Conservation (phyloP, 35 echinoderm and acorn worm species). For the Apostichopus parvimensis region DNA sequence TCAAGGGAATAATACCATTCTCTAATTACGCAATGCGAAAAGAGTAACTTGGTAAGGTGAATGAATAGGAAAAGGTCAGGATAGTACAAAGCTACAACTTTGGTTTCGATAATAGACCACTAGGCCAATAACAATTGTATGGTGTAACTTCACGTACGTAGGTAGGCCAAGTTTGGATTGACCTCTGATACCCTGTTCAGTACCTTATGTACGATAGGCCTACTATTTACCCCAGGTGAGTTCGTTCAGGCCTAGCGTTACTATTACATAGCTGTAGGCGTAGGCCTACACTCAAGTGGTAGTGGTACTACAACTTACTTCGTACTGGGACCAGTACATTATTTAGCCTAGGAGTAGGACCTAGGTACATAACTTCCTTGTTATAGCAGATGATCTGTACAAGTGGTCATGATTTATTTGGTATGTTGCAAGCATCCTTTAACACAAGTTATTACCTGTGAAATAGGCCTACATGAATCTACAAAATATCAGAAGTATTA, state of each 20-base stretch:
- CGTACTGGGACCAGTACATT: too few relatives aligned
- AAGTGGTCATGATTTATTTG: too few relatives aligned
- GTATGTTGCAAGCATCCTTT: too few relatives aligned
- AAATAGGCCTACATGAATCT: too few relatives aligned
- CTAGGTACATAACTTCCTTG: too few relatives aligned
- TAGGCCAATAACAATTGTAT: too few relatives aligned
- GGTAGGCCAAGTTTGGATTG: background rate
- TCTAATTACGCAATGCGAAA: background rate
- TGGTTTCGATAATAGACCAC: too few relatives aligned
- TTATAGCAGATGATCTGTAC: too few relatives aligned
- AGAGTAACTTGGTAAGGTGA: background rate
- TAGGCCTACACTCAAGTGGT: background rate
- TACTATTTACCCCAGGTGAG: background rate
- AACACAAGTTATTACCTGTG: too few relatives aligned
- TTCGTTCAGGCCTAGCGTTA: background rate
- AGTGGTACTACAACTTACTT: background rate
- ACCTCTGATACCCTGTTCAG: background rate
- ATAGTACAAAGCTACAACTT: too few relatives aligned
- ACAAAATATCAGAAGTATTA: too few relatives aligned
- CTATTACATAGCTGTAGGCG: background rate
- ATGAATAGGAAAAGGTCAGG: background rate
- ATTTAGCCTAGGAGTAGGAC: too few relatives aligned
- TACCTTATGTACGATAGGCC: background rate
- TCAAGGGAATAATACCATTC: background rate
- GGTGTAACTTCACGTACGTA: background rate